phyloP scores from a whole-genome alignment of 2,113 vertebrate genomes.

The Mohoua ochrocephala region DNA sequence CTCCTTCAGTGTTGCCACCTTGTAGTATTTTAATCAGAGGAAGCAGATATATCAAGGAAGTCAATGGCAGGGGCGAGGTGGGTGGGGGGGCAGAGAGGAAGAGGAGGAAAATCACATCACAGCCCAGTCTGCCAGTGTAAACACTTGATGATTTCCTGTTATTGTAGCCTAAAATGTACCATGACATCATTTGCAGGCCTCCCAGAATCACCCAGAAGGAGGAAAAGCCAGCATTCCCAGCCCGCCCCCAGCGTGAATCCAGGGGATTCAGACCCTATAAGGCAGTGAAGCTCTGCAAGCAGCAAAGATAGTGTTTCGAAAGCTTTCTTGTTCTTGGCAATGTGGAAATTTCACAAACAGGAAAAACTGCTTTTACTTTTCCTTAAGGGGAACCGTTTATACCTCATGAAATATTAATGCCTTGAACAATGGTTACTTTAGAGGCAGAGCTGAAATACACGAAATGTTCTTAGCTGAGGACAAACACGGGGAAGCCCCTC shows the following conservation, averaged over 20 bases:
- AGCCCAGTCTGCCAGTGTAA: slow-evolving; percentile 72
- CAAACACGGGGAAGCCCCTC: neutral
- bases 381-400: slow-evolving; percentile 20
- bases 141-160: slow-evolving; percentile 81
- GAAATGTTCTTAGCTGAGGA: neutral
- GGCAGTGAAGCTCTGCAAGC: slow-evolving; percentile 52
- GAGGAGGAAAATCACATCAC: slow-evolving; percentile 69
- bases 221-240: slow-evolving; percentile 54
- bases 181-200: slow-evolving; percentile 74
- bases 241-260: neutral
- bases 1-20: slow-evolving; percentile 36
- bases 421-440: neutral
- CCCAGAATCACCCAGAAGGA: slow-evolving; percentile 59
- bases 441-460: neutral
- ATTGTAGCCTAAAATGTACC: slow-evolving; percentile 76
- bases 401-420: slow-evolving; percentile 25
- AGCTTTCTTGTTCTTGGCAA: slow-evolving; percentile 52
- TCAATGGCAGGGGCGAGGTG: slow-evolving; percentile 22
- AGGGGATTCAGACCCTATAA: slow-evolving; percentile 72
- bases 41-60: slow-evolving; percentile 78
- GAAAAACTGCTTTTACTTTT: slow-evolving; percentile 70
- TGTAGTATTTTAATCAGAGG: slow-evolving; percentile 76
- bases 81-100: neutral
- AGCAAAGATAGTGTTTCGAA: slow-evolving; percentile 27
- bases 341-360: slow-evolving; percentile 58